Conservation (phyloP, 2,888 invertebrate genomes). For the Metopia argyrocephala region DNA sequence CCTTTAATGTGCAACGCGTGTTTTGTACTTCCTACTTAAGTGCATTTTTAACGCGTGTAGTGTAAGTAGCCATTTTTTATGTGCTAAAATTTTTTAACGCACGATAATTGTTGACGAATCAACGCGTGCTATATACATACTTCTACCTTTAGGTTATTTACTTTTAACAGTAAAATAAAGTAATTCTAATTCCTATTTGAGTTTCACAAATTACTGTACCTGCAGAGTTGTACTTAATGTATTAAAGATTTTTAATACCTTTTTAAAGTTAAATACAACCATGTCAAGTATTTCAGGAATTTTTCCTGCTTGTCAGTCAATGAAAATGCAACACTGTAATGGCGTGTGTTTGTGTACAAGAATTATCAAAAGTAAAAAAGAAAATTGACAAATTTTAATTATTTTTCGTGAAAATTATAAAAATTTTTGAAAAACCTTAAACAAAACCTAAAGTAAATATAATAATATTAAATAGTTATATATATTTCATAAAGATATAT, state of each 20-base stretch:
- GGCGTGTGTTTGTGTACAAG: constrained; percentile 70
- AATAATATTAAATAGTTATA: neutral
- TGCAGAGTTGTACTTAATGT: constrained; percentile 2
- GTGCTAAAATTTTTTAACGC: too few relatives aligned
- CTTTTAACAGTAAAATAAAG: too few relatives aligned
- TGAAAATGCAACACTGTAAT: constrained; percentile 60
- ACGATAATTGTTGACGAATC: too few relatives aligned
- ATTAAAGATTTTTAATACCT: neutral
- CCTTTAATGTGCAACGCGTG: too few relatives aligned
- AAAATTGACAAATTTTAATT: constrained; percentile 63
- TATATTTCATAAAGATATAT: neutral
- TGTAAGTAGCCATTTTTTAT: too few relatives aligned
- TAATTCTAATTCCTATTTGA: too few relatives aligned
- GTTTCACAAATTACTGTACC: neutral
- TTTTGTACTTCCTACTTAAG: too few relatives aligned
- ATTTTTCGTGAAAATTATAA: constrained; percentile 52
- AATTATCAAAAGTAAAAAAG: constrained; percentile 67
- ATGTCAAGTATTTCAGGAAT: constrained; percentile 57
- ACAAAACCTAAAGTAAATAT: neutral
- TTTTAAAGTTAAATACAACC: constrained; percentile 22
- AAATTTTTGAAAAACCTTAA: constrained; percentile 27
- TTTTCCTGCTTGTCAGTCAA: constrained; percentile 56
- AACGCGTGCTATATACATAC: too few relatives aligned
- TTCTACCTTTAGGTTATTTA: too few relatives aligned
- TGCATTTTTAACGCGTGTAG: too few relatives aligned